Conservation (phyloP, 92 coral and sea anemone genomes). For the Metridium senile region DNA sequence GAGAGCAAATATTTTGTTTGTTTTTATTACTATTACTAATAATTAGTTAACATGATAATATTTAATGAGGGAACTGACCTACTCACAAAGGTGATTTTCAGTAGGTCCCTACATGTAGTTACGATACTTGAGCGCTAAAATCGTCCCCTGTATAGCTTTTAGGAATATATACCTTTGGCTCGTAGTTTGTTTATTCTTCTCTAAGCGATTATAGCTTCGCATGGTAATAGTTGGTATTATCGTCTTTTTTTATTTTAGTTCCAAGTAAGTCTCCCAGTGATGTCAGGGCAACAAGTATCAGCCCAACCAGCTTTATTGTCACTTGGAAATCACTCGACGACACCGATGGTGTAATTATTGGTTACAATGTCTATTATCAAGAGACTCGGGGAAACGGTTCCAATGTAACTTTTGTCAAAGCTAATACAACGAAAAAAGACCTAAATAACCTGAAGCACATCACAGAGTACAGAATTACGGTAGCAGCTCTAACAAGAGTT, state of each 20-base stretch:
- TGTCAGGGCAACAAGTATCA: too few relatives aligned
- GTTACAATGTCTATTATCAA: conserved; percentile 22
- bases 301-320: not conserved
- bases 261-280: not conserved
- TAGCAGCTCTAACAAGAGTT: conserved; percentile 8
- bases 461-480: conserved; percentile 16
- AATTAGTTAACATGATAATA: too few relatives aligned
- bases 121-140: too few relatives aligned
- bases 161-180: too few relatives aligned
- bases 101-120: too few relatives aligned
- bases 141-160: too few relatives aligned
- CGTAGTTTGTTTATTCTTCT: too few relatives aligned
- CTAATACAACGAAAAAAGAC: not conserved
- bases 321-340: not conserved
- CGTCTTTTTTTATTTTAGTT: not conserved
- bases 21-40: not conserved
- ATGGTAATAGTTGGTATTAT: not conserved
- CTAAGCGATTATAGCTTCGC: not conserved
- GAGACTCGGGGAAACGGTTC: not conserved
- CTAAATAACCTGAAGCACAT: not conserved
- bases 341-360: not conserved
- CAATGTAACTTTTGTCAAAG: not conserved
- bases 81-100: too few relatives aligned
- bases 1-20: too few relatives aligned
- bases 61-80: not conserved